phyloP scores from a whole-genome alignment of 2,113 vertebrate species.

The Pollimyrus isidori region DNA sequence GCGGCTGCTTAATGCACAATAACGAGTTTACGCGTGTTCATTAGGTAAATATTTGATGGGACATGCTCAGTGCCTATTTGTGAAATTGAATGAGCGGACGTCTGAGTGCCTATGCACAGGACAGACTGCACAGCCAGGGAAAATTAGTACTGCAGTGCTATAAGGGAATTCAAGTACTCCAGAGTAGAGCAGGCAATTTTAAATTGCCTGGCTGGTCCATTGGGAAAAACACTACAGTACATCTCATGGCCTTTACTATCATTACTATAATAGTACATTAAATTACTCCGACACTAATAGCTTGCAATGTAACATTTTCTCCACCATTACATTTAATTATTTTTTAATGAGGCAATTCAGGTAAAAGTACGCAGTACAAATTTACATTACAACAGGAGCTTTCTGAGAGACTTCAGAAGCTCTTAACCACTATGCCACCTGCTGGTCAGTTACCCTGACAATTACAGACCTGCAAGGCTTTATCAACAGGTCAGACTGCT shows the following conservation, averaged over 20 bases:
- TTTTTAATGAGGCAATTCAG: background rate
- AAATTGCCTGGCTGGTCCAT: background rate
- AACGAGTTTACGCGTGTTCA: background rate
- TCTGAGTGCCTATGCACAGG: background rate
- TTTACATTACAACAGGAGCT: background rate
- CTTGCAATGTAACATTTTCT: background rate
- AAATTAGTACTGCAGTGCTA: constrained; percentile 28
- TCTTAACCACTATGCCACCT: background rate
- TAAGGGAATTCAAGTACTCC: constrained; percentile 12
- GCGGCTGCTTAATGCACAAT: constrained; percentile 26
- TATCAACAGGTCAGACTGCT: background rate
- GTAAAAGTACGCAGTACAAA: background rate
- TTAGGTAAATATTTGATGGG: constrained; percentile 27
- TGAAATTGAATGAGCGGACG: background rate
- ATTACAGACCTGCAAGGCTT: background rate
- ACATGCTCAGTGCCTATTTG: background rate
- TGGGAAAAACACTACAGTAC: background rate
- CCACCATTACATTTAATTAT: constrained; percentile 4
- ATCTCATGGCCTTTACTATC: background rate
- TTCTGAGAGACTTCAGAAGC: background rate
- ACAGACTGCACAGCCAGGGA: background rate
- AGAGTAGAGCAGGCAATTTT: background rate
- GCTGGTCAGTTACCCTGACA: background rate
- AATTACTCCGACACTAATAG: background rate
- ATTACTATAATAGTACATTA: constrained; percentile 18